A percentile compares a stretch with the other conserved stretches of the same genome.
These are phyloP conservation scores for Ceyx erithaca DNA, from an alignment of 2,797 vertebrate species.

Conservation along the genomic window DNA sequence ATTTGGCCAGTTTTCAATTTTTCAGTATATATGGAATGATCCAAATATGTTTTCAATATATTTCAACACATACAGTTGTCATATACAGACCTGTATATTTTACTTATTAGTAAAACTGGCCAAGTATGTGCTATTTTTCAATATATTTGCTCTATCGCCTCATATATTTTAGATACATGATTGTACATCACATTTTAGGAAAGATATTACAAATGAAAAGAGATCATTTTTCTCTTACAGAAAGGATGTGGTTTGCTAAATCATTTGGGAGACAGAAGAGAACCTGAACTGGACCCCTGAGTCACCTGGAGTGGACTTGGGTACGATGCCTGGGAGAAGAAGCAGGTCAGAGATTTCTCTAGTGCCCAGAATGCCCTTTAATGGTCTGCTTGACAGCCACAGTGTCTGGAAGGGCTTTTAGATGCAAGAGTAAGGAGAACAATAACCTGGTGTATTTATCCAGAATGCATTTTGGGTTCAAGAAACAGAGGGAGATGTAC, in stretches of 20 bases:
- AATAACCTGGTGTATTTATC: not conserved
- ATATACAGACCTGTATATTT: slow-evolving; percentile 53
- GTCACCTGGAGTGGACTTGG: not conserved
- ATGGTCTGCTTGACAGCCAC: not conserved
- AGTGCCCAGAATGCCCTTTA: not conserved
- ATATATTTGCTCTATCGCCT: slow-evolving; percentile 59
- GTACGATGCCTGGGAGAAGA: not conserved
- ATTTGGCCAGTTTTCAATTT: slow-evolving; percentile 68
- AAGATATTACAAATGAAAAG: slow-evolving; percentile 57
- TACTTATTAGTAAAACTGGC: slow-evolving; percentile 53
- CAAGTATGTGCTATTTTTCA: slow-evolving; percentile 69
- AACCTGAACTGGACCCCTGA: not conserved
- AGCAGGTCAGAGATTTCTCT: not conserved
- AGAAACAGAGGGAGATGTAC: not conserved
- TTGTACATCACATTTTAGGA: slow-evolving; percentile 52
- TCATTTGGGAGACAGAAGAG: not conserved
- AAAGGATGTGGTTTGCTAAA: slow-evolving; percentile 61
- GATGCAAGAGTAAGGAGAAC: not conserved
- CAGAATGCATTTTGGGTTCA: not conserved
- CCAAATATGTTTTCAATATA: slow-evolving; percentile 71
- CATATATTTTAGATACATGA: slow-evolving; percentile 67
- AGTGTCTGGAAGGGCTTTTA: not conserved
- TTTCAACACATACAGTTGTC: slow-evolving; percentile 67
- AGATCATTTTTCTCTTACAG: slow-evolving; percentile 35
- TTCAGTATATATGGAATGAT: not conserved